phyloP scores from a whole-genome alignment of 2,888 invertebrate species.

The Rhagonycha fulva region DNA sequence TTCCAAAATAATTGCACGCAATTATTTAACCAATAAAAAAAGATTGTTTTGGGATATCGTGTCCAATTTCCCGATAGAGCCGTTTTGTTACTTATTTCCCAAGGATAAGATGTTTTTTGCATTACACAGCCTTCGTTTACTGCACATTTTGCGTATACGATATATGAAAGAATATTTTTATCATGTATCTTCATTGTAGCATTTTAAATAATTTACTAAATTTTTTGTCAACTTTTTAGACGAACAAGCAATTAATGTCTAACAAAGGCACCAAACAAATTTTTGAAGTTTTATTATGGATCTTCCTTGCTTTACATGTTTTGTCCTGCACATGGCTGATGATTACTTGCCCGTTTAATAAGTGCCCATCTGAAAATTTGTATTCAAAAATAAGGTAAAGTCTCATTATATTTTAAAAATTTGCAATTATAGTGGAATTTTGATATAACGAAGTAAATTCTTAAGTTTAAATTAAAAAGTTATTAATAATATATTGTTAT shows the following conservation, averaged over 20 bases:
- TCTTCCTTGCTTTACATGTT: constrained; percentile 45
- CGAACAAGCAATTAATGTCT: not conserved
- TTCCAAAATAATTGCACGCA: not conserved
- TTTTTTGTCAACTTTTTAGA: not conserved
- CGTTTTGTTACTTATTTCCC: not conserved
- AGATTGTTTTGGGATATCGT: constrained; percentile 12
- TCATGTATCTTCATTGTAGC: not conserved
- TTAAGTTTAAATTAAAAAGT: too few relatives aligned
- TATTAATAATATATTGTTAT: too few relatives aligned
- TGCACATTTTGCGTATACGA: constrained; percentile 5
- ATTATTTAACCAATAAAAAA: not conserved
- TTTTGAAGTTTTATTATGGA: not conserved
- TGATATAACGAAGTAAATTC: too few relatives aligned
- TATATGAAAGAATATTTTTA: constrained; percentile 6
- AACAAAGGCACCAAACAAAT: not conserved
- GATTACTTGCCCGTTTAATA: constrained; percentile 54
- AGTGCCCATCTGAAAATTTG: not conserved
- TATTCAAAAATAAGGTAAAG: not conserved
- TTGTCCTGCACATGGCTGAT: constrained; percentile 59
- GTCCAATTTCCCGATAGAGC: constrained; percentile 10
- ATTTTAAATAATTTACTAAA: not conserved
- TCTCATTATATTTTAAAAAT: not conserved
- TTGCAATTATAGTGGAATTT: not conserved
- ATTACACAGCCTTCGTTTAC: not conserved
- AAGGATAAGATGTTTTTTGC: not conserved